Conservation (phyloP, 2,888 invertebrate species). For the Phalangium opilio region DNA sequence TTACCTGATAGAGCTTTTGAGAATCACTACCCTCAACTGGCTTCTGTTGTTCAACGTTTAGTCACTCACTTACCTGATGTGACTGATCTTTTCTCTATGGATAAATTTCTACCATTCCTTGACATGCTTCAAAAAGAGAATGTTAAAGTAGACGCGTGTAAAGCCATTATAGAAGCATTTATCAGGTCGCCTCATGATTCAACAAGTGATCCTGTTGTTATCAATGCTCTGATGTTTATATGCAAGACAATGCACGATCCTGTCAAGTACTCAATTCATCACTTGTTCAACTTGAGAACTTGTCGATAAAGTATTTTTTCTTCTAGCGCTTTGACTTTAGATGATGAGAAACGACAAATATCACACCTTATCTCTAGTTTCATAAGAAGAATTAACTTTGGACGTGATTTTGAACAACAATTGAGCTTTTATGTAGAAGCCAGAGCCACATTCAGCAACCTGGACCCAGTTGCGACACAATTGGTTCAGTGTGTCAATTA, state of each 20-base stretch:
- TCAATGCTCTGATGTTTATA: conserved; percentile 72
- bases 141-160: conserved; percentile 66
- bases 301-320: no score
- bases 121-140: conserved; percentile 77
- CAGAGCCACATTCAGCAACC: conserved; percentile 71
- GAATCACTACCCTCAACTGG: conserved; percentile 59
- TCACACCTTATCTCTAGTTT: conserved; percentile 65
- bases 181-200: conserved; percentile 34
- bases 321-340: conserved; percentile 67
- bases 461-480: conserved; percentile 69
- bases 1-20: conserved; percentile 59
- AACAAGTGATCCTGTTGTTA: conserved; percentile 72
- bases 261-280: no score
- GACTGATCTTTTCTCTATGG: conserved; percentile 64
- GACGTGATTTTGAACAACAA: conserved; percentile 75
- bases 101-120: conserved; percentile 74
- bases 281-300: no score
- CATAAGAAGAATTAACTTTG: conserved; percentile 63
- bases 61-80: conserved; percentile 59
- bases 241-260: conserved; percentile 82
- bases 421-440: conserved; percentile 86
- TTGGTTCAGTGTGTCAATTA: conserved; percentile 71
- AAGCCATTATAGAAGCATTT: conserved; percentile 47
- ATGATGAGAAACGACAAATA: conserved; percentile 77
- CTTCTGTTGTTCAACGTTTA: conserved; percentile 56